Conservation (phyloP, 2,797 vertebrate genomes). For the Tarsius wallacei region DNA sequence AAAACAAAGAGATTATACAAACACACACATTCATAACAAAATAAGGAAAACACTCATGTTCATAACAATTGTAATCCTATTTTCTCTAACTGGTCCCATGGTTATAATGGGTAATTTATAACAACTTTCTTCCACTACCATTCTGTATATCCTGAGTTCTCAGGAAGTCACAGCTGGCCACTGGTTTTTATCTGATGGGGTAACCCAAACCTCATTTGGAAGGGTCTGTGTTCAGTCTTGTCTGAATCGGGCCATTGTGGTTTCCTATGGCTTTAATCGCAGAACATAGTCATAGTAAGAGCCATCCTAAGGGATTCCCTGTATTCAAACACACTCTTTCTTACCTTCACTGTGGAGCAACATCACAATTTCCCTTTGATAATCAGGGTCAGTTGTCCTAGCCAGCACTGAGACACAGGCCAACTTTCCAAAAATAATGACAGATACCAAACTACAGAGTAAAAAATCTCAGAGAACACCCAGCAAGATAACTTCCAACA, state of each 20-base stretch:
- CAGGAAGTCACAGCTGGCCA: background rate
- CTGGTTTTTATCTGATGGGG: background rate
- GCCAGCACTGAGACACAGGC: background rate
- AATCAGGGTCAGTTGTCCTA: background rate
- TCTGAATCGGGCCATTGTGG: background rate
- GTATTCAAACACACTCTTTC: background rate
- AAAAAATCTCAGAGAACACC: background rate
- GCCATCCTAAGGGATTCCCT: background rate
- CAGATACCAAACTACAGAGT: background rate
- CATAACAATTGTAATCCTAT: background rate
- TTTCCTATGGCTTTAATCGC: background rate
- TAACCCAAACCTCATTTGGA: background rate
- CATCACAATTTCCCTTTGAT: background rate
- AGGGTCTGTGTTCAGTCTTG: background rate
- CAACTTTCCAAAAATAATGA: background rate
- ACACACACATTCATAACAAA: background rate
- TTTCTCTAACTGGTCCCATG: too few species aligned
- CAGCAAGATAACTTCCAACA: background rate
- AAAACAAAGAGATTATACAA: background rate
- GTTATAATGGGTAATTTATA: background rate
- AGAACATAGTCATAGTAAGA: background rate
- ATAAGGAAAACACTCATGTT: background rate
- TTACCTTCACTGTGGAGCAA: background rate
- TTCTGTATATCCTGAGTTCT: background rate
- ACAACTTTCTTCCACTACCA: background rate